Base-by-base conservation (phyloP, 2,113 vertebrate genomes). In the Miniopterus natalensis region DNA sequence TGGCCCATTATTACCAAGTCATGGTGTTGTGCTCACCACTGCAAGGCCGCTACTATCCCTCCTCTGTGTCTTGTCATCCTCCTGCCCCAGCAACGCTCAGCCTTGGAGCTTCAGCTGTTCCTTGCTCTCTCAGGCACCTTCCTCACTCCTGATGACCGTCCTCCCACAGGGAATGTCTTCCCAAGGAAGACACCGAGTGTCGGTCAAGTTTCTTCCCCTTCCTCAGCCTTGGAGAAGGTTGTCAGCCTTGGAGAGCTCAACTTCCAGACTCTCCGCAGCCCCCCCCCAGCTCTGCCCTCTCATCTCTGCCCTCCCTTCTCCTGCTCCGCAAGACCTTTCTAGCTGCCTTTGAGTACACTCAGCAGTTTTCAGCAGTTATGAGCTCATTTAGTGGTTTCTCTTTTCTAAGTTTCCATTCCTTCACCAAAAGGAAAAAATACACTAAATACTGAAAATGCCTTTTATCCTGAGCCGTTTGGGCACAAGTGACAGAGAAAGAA, bases 351-450 rank as follows among this genome's bases (percentile, higher is more conserved):
- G 40, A 20, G 53, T 12, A 63, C 51, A 63, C 31, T 96, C 95
- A n/a, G 93, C 86, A 75, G 45, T 80, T 93, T 92, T 31, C 12
- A 17, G 17, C 40, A 65, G 6, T 74, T 31, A 13, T 0, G 3
- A 31, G 42, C 40, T 86, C 57, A 42, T 51, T 81, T 18, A 31
- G 88, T 3, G 57, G 61, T 77, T 81, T 90, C 40, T 88, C 9
- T 70, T 55, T 66, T 80, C 53, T 92, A 40, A 63, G n/a, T 92
- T 88, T 85, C 70, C 66, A 49, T 51, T 79, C 55, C 53, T 92
- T 85, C 40, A 88, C 51, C 77, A 70, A 63, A 66, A 90, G 71
- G 23, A 75, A 53, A 93, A 77, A 70, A 71, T 73, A 57, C 42
- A 85, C 40, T n/a, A 61, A 80, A 55, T 31, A 27, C 27, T 77